A percentile compares a stretch with the other conserved stretches of the same genome.
These are phyloP conservation scores for Pedionomus torquatus DNA, from an alignment of 2,113 vertebrate species.

Conservation along the genomic window DNA sequence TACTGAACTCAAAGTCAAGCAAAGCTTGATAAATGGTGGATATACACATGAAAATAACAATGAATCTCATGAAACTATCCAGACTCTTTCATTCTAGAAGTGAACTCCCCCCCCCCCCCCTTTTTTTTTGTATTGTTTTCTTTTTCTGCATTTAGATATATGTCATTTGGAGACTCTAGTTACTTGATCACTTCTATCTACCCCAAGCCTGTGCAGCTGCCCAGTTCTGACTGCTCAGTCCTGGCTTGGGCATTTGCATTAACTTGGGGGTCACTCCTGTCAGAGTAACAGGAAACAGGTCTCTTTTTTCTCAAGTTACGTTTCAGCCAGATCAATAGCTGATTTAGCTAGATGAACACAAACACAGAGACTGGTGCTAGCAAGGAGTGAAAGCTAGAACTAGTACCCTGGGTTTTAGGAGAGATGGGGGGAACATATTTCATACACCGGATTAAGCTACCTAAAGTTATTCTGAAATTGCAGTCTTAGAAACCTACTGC, in stretches of 20 bases:
- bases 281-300: not conserved
- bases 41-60: not conserved
- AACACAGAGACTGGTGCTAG: not conserved
- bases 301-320: not conserved
- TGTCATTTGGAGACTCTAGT: not conserved
- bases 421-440: not conserved
- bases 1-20: not conserved
- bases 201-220: not conserved
- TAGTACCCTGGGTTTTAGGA: not conserved
- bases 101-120: too few species aligned
- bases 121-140: rapidly evolving
- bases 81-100: not conserved
- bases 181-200: not conserved
- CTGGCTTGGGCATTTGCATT: not conserved
- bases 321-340: not conserved
- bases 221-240: not conserved
- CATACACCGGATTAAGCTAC: not conserved
- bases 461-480: not conserved
- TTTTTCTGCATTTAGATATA: not conserved
- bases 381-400: not conserved
- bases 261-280: not conserved
- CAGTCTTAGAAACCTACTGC: not conserved
- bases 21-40: not conserved
- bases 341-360: not conserved
- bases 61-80: not conserved